Evolutionary conservation across 2,888 invertebrate genomes (phyloP).

Genomic region (Pollenia griseotomentosa): DNA sequence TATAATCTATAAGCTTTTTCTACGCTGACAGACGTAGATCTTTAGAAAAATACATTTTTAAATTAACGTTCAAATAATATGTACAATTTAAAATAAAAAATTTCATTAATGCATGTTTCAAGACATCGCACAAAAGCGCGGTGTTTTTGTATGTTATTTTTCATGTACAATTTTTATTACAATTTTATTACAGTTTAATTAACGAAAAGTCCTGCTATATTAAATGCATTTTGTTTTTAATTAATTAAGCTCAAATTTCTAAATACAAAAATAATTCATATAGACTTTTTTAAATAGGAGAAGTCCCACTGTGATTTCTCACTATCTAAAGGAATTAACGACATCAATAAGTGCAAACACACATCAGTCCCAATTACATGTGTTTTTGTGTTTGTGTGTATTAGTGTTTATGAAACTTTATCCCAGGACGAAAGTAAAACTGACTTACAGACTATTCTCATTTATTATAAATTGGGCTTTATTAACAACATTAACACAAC

Average conservation of each 20-base stretch:
- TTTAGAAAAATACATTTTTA: too few relatives aligned
- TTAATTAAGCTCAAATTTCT: slow-evolving; percentile 57
- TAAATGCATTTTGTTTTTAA: slow-evolving; percentile 33
- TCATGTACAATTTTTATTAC: too few relatives aligned
- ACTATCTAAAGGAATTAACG: slow-evolving; percentile 63
- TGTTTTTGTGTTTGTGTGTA: not conserved
- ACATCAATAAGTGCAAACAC: slow-evolving; percentile 62
- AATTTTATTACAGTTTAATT: slow-evolving; percentile 4
- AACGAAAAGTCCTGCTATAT: not conserved
- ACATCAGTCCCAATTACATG: slow-evolving; percentile 39
- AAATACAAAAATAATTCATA: slow-evolving; percentile 54
- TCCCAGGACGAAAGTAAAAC: slow-evolving; percentile 74
- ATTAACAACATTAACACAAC: slow-evolving; percentile 58
- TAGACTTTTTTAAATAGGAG: slow-evolving; percentile 75
- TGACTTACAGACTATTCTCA: slow-evolving; percentile 40
- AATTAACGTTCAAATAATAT: too few relatives aligned
- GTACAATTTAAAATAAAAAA: too few relatives aligned
- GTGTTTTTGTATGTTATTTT: too few relatives aligned
- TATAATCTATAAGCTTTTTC: too few relatives aligned
- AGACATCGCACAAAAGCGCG: too few relatives aligned
- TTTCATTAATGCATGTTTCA: too few relatives aligned
- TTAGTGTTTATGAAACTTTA: slow-evolving; percentile 54
- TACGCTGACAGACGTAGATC: too few relatives aligned
- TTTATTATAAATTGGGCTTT: slow-evolving; percentile 64
- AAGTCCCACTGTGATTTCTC: slow-evolving; percentile 67